Evolutionary conservation across 1,140 invertebrate species (phyloP), one percentile per base, ranked within the genome.

Genomic region (Sinella curviseta): DNA sequence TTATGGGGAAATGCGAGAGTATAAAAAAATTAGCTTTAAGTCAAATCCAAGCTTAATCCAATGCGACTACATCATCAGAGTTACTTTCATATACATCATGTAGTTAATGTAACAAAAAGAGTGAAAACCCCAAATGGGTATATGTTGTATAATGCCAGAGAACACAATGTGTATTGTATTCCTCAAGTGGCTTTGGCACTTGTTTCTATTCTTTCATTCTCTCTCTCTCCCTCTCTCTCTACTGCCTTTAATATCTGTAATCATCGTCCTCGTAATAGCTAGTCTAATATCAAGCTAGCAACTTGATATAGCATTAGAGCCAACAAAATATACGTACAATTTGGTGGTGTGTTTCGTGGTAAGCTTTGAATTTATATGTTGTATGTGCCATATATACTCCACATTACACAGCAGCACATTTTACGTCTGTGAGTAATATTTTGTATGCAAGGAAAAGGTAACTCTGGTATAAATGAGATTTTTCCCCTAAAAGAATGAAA

Each of bases 1-100:
- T 70, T 33, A 31, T 70, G 65, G 65, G 65, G 65, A 70, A 70
- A 70, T 3, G 31, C 31, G 57, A 60, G 57, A 60, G 57, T 4
- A 17, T 60, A 60, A 3, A n/a, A n/a, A 3, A 26, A 60, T n/a
- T n/a, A n/a, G n/a, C n/a, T n/a, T n/a, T n/a, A n/a, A n/a, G n/a
- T n/a, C n/a, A n/a, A n/a, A n/a, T n/a, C n/a, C n/a, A n/a, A n/a
- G n/a, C n/a, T n/a, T n/a, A n/a, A n/a, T n/a, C n/a, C n/a, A n/a
- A n/a, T n/a, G n/a, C n/a, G n/a, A n/a, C n/a, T n/a, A n/a, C n/a
- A n/a, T n/a, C n/a, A n/a, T n/a, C n/a, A n/a, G n/a, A n/a, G n/a
- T n/a, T n/a, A n/a, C n/a, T n/a, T n/a, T n/a, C n/a, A n/a, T n/a
- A n/a, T n/a, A n/a, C n/a, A n/a, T n/a, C 39, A 48, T 48, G 39